Percentiles rank a stretch among this genome's conserved stretches.
phyloP scores from a whole-genome alignment of 2,888 invertebrate genomes.

The Euzetes globulus region DNA sequence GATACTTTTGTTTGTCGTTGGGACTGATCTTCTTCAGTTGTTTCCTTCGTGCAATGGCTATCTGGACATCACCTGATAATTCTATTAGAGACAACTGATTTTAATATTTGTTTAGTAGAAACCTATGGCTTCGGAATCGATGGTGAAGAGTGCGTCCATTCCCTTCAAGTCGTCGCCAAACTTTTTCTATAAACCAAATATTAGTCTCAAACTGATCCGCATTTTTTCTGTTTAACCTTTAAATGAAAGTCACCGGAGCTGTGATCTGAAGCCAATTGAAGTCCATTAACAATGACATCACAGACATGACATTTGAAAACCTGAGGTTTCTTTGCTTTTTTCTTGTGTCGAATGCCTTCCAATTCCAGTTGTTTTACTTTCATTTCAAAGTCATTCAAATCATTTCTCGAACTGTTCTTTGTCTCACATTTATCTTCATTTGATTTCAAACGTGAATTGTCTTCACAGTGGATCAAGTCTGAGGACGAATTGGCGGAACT shows the following conservation, averaged over 20 bases:
- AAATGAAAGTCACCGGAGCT: background rate
- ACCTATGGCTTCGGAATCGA: constrained; percentile 1
- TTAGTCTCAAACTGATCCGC: no score
- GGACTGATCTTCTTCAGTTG: background rate
- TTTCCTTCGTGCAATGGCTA: background rate
- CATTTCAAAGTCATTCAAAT: background rate
- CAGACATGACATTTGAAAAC: background rate
- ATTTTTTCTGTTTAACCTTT: background rate
- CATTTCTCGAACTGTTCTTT: no score
- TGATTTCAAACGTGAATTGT: no score
- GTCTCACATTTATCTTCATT: no score
- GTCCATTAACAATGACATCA: background rate
- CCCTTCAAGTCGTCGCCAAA: constrained; percentile 13
- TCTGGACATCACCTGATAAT: background rate
- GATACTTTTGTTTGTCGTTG: background rate
- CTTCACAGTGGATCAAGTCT: no score
- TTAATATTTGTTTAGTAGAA: no score
- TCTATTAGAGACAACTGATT: background rate
- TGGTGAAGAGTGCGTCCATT: constrained; percentile 8
- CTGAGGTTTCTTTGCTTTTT: background rate
- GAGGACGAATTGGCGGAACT: no score
- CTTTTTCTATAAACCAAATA: background rate
- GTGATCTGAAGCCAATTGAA: background rate
- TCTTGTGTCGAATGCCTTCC: background rate
- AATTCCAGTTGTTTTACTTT: background rate